Base-by-base conservation (phyloP, 2,113 vertebrate genomes). In the Plestiodon gilberti region DNA sequence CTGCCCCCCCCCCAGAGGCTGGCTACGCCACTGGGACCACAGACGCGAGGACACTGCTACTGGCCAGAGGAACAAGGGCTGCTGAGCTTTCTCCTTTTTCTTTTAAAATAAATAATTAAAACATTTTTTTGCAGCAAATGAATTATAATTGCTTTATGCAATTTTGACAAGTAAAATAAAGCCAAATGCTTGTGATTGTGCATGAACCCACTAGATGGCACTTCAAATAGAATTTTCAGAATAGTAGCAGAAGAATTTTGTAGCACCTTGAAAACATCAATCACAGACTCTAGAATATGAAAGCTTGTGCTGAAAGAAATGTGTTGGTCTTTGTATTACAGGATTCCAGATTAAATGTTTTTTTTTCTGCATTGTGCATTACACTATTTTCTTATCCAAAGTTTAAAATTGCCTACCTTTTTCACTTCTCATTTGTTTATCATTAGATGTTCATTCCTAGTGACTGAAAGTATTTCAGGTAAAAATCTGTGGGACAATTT, bases 201-300 rank as follows among this genome's bases (percentile, higher is more conserved):
- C 22, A 28, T 28, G 30, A 86, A 73, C 1, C 38, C 84, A 74
- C 77, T 80, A 86, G 78, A 33, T 80, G 77, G 84, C 78, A 74
- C 33, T 57, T 57, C 22, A 73, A 65, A 33, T 22, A 71, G n/a
- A 40, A 35, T 57, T 78, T 35, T 3, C 3, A 48, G 43, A 48
- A 48, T n/a, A n/a, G n/a, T n/a, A n/a, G n/a, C n/a, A 48, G 43
- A 48, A 48, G 43, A 48, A 48, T 48, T 48, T 48, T 48, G 43
- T 48, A 48, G 4, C 43, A 48, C 8, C 43, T 48, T 48, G 4
- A 48, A 48, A 48, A 48, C 43, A 48, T 48, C 43, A 48, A 48
- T 48, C 8, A 48, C 43, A 48, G 43, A 48, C 43, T n/a, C n/a
- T n/a, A n/a, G 43, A 48, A 48, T 48, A 48, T 48, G 8, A 48